phyloP scores from a whole-genome alignment of 2,797 vertebrate species.

The Eulemur mongoz region DNA sequence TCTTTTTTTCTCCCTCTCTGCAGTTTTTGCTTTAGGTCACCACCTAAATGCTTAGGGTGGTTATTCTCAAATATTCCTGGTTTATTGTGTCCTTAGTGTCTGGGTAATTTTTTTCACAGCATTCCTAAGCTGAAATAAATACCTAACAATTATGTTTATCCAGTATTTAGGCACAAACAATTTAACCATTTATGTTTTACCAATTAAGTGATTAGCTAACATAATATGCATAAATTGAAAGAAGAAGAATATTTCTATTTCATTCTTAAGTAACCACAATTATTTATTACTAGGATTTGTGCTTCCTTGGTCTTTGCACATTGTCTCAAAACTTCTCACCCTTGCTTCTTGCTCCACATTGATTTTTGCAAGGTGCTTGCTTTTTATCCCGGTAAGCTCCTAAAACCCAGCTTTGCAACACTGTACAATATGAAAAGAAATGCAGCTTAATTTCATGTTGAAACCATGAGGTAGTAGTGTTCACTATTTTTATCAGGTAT shows the following conservation, averaged over 20 bases:
- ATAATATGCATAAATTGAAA: background rate
- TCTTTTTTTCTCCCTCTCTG: background rate
- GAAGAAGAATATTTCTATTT: background rate
- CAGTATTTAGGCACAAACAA: background rate
- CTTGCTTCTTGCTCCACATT: background rate
- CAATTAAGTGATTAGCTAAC: background rate
- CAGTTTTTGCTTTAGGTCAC: background rate
- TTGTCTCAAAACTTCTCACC: background rate
- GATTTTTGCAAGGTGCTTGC: background rate
- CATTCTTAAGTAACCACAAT: background rate
- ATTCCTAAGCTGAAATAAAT: background rate
- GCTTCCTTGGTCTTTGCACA: background rate
- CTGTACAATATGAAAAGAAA: background rate
- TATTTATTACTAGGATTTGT: background rate
- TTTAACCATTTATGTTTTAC: background rate
- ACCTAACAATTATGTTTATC: background rate
- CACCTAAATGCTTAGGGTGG: background rate
- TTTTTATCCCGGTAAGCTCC: background rate
- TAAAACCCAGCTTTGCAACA: background rate
- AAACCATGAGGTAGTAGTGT: background rate
- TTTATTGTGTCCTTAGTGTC: background rate
- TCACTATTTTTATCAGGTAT: background rate
- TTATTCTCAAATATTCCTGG: background rate
- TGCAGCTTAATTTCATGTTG: background rate
- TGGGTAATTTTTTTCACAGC: background rate